A percentile compares a stretch with the other conserved stretches of the same genome.
phyloP scores from a whole-genome alignment of 2,888 invertebrate genomes.

The Tridacna gigas region DNA sequence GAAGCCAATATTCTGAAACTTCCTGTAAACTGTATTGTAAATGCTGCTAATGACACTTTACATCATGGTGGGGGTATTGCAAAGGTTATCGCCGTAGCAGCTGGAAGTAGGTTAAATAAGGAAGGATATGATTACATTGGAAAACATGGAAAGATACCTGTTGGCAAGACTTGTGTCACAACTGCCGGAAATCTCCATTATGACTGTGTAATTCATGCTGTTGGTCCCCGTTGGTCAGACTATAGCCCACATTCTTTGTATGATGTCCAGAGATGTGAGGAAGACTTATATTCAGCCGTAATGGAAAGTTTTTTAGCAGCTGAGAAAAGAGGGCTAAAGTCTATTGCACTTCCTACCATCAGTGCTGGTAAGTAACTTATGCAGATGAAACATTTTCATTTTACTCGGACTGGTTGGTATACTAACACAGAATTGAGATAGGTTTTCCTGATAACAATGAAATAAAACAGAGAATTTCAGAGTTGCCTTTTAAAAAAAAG shows the following conservation, averaged over 20 bases:
- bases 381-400: too few relatives aligned
- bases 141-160: conserved; percentile 25
- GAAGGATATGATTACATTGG: conserved; percentile 39
- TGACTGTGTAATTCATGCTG: conserved; percentile 59
- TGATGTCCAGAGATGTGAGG: conserved; percentile 36
- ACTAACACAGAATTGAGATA: too few relatives aligned
- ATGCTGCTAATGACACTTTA: conserved; percentile 49
- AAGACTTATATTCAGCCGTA: conserved; percentile 43
- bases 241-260: conserved; percentile 29
- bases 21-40: conserved; percentile 57
- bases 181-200: conserved; percentile 58
- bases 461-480: too few relatives aligned
- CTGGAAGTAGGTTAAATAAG: conserved; percentile 30
- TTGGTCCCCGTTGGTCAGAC: conserved; percentile 61
- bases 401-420: too few relatives aligned
- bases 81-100: conserved; percentile 40
- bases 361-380: conserved; percentile 51
- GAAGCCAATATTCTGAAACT: conserved; percentile 41
- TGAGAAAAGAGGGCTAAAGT: conserved; percentile 22
- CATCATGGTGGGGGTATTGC: conserved; percentile 49
- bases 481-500: too few relatives aligned
- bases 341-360: conserved; percentile 61
- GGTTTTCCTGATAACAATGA: too few relatives aligned
- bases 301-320: conserved; percentile 49
- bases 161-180: conserved; percentile 49